phyloP scores from a whole-genome alignment of 2,113 vertebrate genomes.

The Alethe castanea region DNA sequence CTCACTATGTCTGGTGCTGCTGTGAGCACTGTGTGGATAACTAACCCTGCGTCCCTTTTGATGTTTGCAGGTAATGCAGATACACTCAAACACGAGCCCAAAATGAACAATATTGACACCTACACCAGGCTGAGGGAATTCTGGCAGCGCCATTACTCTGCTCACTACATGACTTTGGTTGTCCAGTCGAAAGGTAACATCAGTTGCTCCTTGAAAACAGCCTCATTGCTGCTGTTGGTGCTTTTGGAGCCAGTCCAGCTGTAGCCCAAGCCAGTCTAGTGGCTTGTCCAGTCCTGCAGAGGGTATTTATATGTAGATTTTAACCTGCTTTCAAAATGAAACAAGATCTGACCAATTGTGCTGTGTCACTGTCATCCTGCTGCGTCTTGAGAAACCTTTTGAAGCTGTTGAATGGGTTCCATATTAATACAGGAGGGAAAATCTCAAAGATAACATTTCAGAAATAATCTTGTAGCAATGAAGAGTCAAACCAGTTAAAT shows the following conservation, averaged over 20 bases:
- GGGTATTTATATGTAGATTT: constrained; percentile 24
- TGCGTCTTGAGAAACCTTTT: background rate
- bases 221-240: background rate
- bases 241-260: background rate
- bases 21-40: background rate
- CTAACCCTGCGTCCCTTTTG: background rate
- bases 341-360: background rate
- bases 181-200: constrained; percentile 93
- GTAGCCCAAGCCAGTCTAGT: background rate
- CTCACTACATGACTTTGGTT: constrained; percentile 94
- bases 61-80: constrained; percentile 86
- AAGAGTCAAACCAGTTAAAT: background rate
- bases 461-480: background rate
- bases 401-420: background rate
- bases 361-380: background rate
- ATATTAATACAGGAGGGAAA: background rate
- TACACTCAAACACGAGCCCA: constrained; percentile 90
- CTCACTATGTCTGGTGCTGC: fast-evolving
- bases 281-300: background rate
- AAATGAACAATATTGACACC: constrained; percentile 86
- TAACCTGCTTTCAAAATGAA: background rate
- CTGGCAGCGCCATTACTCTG: constrained; percentile 91
- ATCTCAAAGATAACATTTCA: background rate
- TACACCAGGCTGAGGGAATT: constrained; percentile 87
- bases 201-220: background rate